Evolutionary conservation across 2,113 vertebrate genomes (phyloP).

Genomic region (Neotoma lepida): DNA sequence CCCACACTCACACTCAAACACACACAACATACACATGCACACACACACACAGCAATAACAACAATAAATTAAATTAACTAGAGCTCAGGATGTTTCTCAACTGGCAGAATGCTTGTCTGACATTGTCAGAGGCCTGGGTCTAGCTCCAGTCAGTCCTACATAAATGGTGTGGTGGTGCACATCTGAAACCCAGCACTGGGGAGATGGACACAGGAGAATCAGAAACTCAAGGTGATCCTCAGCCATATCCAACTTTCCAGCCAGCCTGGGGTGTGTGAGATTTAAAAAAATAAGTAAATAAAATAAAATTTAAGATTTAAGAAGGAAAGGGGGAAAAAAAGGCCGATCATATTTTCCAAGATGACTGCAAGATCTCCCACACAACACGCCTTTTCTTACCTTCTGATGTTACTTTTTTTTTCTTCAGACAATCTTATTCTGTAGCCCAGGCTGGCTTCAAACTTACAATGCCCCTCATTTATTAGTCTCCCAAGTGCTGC

Average conservation of each 20-base stretch:
- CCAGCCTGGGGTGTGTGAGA: too few species aligned
- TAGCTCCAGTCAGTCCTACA: neutral
- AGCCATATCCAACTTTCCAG: neutral
- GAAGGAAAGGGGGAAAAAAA: slow-evolving; percentile 84
- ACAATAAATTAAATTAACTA: neutral
- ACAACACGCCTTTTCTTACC: neutral
- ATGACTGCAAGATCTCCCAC: neutral
- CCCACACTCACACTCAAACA: neutral
- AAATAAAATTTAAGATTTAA: slow-evolving; percentile 63
- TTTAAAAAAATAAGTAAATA: neutral
- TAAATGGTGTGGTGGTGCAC: neutral
- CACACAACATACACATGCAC: neutral
- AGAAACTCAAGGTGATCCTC: neutral
- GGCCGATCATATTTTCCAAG: slow-evolving; percentile 30
- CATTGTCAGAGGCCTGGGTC: neutral
- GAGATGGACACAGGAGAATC: neutral
- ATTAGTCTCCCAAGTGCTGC: neutral
- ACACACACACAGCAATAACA: neutral
- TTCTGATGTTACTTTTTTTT: neutral
- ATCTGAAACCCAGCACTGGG: neutral
- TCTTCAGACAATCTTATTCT: neutral
- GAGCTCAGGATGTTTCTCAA: neutral
- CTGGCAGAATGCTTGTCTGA: neutral
- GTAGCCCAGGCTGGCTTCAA: neutral
- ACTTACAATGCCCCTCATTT: neutral